phyloP scores from a whole-genome alignment of 1,140 invertebrate genomes.

The Mercenaria mercenaria region DNA sequence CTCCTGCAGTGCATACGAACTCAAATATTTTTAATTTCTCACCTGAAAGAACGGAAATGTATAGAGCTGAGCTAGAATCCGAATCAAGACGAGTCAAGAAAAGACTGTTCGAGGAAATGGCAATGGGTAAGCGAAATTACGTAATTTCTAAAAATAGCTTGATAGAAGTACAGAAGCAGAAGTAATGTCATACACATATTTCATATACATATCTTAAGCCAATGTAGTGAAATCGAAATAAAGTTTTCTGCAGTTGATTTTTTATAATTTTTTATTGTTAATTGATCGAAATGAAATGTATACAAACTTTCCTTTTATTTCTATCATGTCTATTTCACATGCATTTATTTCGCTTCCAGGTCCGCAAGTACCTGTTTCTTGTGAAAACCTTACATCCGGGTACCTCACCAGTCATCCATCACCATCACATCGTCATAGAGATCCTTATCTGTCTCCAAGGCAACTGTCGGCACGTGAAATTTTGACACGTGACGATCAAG shows the following conservation, averaged over 20 bases:
- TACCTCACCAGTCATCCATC: neutral
- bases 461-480: slow-evolving; percentile 7
- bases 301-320: no score
- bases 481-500: slow-evolving; percentile 28
- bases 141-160: no score
- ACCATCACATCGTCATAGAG: slow-evolving; percentile 41
- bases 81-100: slow-evolving; percentile 57
- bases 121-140: slow-evolving; percentile 43
- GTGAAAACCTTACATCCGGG: neutral
- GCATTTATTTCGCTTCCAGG: slow-evolving; percentile 13
- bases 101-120: slow-evolving; percentile 56
- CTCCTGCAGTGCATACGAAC: slow-evolving; percentile 24
- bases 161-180: no score
- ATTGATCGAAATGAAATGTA: no score
- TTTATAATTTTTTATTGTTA: no score
- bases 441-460: slow-evolving; percentile 35
- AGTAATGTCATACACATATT: no score
- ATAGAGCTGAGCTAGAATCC: slow-evolving; percentile 32
- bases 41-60: slow-evolving; percentile 51
- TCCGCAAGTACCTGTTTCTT: neutral
- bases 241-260: no score
- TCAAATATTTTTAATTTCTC: slow-evolving; percentile 55
- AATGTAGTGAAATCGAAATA: no score
- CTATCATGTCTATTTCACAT: no score
- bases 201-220: no score